Conservation (phyloP, 2,797 vertebrate genomes). For the Characodon lateralis region DNA sequence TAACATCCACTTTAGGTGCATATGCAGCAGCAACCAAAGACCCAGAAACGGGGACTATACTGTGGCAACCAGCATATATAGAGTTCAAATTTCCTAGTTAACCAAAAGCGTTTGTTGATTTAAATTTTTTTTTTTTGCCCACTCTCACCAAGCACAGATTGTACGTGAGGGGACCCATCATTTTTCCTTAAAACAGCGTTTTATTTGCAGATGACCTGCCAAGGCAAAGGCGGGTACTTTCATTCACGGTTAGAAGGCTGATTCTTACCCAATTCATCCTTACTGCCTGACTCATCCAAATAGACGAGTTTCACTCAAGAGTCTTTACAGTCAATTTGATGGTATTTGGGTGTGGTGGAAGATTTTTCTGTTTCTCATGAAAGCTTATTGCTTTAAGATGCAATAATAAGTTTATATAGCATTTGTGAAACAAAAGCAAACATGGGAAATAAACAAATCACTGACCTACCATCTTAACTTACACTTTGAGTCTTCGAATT, state of each 20-base stretch:
- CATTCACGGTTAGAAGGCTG: constrained; percentile 11
- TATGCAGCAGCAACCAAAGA: constrained; percentile 52
- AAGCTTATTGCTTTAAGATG: too few species aligned
- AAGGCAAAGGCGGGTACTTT: constrained; percentile 17
- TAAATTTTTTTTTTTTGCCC: constrained; percentile 1
- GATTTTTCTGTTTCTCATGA: background rate
- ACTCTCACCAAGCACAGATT: background rate
- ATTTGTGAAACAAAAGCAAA: background rate
- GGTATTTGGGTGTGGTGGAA: constrained; percentile 25
- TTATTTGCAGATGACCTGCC: constrained; percentile 37
- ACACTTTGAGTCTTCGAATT: background rate
- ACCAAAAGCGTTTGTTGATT: constrained; percentile 51
- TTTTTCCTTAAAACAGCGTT: background rate
- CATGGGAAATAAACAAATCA: background rate
- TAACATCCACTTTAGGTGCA: constrained; percentile 68
- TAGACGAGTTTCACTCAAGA: constrained; percentile 20
- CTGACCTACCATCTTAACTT: background rate
- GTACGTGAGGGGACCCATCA: constrained; percentile 17
- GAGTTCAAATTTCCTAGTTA: constrained; percentile 50
- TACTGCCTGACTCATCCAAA: constrained; percentile 31
- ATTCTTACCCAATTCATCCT: constrained; percentile 19
- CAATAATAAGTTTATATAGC: background rate
- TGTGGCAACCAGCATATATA: constrained; percentile 32
- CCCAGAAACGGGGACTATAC: constrained; percentile 32
- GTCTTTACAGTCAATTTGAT: constrained; percentile 27